Evolutionary conservation across 2,888 invertebrate genomes (phyloP), one percentile per base, ranked within the genome.

Genomic region (Agrotis puta): DNA sequence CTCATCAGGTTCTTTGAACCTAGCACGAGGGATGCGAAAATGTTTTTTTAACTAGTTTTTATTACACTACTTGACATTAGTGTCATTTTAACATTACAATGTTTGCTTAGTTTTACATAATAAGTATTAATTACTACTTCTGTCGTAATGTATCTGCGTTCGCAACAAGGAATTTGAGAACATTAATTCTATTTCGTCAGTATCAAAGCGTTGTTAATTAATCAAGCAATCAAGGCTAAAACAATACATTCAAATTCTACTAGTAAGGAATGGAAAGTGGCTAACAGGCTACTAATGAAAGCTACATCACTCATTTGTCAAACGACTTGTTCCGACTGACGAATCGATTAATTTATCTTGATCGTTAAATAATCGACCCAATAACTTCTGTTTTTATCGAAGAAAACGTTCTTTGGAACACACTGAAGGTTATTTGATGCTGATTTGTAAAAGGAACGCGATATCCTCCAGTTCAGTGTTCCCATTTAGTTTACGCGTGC

Each of bases 1-100:
- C 48, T 24, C 20, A 13, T n/a, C 7, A 56, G 71, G 85, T 77
- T 76, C 74, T 67, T 74, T 74, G 75, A 85, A 81, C 84, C 53
- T n/a, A 4, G 1, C 61, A 77, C 69, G 43, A 66, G 57, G 53
- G 39, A 54, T 58, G 48, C 16, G 62, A 74, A 67, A 53, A 56
- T 62, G 24, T 24, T 59, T 33, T 39, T 39, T 62, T 68, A 61
- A 45, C 11, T 20, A 57, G 57, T 65, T 47, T 63, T 65, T 47
- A 59, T 68, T 43, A 43, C 59, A 24, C 27, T 68, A 20, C 13
- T 39, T 74, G 54, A 16, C 33, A 64, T 48, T 57, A 16, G 6
- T 59, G 62, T 53, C 67, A 48, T 64, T 53, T 33, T 63, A n/a
- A 63, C 62, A 59, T 24, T 45, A 50, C 33, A 81, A 48, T 54